A percentile compares a stretch with the other conserved stretches of the same genome.
phyloP scores from a whole-genome alignment of 2,797 vertebrate species.

The Phrynocephalus forsythii region DNA sequence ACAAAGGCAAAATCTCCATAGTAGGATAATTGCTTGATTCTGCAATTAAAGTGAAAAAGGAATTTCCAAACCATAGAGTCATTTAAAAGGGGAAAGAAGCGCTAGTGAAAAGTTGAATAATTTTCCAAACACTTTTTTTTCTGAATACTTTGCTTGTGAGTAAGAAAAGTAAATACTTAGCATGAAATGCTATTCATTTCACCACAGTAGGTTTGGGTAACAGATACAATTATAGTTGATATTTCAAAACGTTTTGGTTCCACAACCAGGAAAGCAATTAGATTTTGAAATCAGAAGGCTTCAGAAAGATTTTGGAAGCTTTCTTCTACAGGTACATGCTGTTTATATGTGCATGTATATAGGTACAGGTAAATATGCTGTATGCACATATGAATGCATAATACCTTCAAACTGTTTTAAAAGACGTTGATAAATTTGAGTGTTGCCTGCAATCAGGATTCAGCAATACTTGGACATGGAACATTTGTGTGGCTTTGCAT shows the following conservation, averaged over 20 bases:
- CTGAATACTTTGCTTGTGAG: background rate
- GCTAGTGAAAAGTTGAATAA: background rate
- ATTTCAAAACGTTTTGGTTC: background rate
- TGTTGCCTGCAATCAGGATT: no score
- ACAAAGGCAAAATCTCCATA: conserved; percentile 30
- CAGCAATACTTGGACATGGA: no score
- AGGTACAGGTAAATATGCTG: no score
- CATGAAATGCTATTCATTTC: conserved; percentile 9
- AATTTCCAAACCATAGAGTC: conserved; percentile 27
- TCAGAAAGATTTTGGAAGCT: background rate
- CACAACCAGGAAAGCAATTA: background rate
- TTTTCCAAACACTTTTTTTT: conserved; percentile 2
- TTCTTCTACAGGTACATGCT: background rate
- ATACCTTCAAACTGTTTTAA: no score
- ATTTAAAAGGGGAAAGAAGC: conserved; percentile 16
- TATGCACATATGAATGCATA: no score
- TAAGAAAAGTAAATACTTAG: background rate
- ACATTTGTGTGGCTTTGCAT: no score
- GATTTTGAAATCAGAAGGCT: background rate
- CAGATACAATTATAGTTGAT: background rate
- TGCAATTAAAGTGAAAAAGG: conserved; percentile 32
- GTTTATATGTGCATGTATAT: no score
- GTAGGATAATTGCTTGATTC: conserved; percentile 39
- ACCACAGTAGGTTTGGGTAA: background rate
- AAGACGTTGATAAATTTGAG: no score